These are phyloP conservation scores for Catagonus wagneri DNA, from an alignment of 2,113 vertebrate genomes.

Conservation along the genomic window DNA sequence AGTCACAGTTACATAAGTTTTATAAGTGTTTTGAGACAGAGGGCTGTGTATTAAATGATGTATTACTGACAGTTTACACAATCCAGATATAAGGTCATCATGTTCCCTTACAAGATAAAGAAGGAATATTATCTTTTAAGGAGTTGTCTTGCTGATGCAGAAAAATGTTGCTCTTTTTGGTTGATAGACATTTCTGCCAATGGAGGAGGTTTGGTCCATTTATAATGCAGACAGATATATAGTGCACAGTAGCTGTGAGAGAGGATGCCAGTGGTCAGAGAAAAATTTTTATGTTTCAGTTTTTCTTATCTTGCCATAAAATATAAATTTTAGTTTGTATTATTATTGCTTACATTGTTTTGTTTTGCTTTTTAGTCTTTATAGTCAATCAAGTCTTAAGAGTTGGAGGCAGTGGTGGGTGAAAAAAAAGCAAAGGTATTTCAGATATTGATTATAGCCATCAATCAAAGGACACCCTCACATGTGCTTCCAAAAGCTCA, in stretches of 20 bases:
- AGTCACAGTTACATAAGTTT: not conserved
- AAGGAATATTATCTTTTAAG: not conserved
- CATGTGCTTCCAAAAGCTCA: not conserved
- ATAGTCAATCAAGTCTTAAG: not conserved
- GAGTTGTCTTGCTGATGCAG: not conserved
- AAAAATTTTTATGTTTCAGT: not conserved
- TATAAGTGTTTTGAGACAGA: not conserved
- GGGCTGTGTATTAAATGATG: not conserved
- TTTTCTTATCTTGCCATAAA: not conserved
- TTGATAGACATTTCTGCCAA: not conserved
- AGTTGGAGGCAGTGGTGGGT: not conserved
- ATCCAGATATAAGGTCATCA: not conserved
- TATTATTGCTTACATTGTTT: not conserved
- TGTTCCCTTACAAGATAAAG: not conserved
- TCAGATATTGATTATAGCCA: not conserved
- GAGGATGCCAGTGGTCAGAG: not conserved
- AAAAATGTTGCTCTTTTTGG: not conserved
- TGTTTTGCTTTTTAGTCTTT: not conserved
- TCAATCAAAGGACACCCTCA: not conserved
- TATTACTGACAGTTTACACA: not conserved
- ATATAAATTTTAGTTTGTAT: not conserved
- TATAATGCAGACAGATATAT: not conserved
- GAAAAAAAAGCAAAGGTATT: not conserved
- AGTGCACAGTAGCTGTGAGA: not conserved
- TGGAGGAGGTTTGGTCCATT: not conserved